Evolutionary conservation across 92 coral and sea anemone genomes (phyloP), one percentile per base, ranked within the genome.

Genomic region (Metridium senile): DNA sequence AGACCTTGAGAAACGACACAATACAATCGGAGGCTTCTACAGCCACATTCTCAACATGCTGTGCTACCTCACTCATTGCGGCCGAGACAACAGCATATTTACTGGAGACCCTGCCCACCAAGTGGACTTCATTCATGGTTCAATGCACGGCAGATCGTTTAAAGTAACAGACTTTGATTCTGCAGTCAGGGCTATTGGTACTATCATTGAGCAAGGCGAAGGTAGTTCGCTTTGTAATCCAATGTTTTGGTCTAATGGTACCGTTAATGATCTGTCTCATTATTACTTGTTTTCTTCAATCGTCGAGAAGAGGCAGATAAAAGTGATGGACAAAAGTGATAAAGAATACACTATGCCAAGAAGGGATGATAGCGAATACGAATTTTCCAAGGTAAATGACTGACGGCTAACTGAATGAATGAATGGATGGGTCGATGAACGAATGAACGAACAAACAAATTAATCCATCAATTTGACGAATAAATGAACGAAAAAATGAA

Each of bases 141-240:
- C 80, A 11, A 71, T 76, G 56, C 77, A 82, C 20, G 87, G 87
- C 7, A 59, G 65, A 33, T 27, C 77, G n/a, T 49, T 86, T 17
- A 77, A 73, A 63, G 90, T 89, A 23, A 19, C 33, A 0, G 88
- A 91, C 63, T 91, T 79, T 80, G 19, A 25, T 11, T 75, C 86
- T 0, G 96, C 96, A 2, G 82, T 84, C 1, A 73, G 73, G 18
- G 96, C 96, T 26, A 89, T 90, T 19, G 57, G 53, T 33, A 33
- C 54, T 11, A 90, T 90, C 1, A 33, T 88, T 21, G 89, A 90
- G 0, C 87, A 90, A 47, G 96, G 96, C 22, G 96, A 90, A 64
- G 96, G 96, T 6, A 80, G 89, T n/a, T 87, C 92, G 10, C 87
- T 87, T 0, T 90, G 96, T 74, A 90, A 90, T 45, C 92, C 96